Evolutionary conservation across 2,888 invertebrate species (phyloP).

Genomic region (Thera britannica): DNA sequence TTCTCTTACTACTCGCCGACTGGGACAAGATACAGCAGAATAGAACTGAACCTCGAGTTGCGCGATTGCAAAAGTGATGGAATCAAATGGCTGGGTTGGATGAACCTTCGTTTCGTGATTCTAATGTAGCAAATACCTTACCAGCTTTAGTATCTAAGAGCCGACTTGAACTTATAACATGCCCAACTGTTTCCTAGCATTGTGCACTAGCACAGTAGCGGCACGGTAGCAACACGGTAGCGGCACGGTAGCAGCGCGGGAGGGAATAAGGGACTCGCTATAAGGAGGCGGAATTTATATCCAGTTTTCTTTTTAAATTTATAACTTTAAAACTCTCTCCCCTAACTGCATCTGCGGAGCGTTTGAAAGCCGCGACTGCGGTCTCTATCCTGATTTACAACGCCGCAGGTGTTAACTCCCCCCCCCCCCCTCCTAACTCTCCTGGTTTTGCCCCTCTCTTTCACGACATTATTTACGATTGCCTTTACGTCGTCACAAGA

Average conservation of each 20-base stretch:
- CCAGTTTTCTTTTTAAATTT: constrained; percentile 40
- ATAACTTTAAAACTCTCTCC: constrained; percentile 46
- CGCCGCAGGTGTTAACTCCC: constrained; percentile 14
- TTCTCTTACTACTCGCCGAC: too few relatives aligned
- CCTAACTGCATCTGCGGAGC: constrained; percentile 44
- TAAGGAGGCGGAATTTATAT: constrained; percentile 32
- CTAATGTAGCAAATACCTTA: too few relatives aligned
- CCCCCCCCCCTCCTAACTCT: background rate
- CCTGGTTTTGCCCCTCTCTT: too few relatives aligned
- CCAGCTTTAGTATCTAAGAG: too few relatives aligned
- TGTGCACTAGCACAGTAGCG: background rate
- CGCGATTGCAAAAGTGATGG: too few relatives aligned
- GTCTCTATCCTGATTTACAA: constrained; percentile 35
- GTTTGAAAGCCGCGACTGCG: constrained; percentile 41
- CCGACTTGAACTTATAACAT: too few relatives aligned
- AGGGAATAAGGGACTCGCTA: background rate
- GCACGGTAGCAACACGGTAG: background rate
- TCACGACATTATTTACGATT: too few relatives aligned
- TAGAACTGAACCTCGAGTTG: too few relatives aligned
- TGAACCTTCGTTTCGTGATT: too few relatives aligned
- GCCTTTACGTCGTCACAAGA: too few relatives aligned
- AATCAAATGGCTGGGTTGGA: too few relatives aligned
- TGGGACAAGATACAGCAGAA: too few relatives aligned
- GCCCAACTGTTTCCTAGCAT: background rate
- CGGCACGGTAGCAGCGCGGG: background rate